These are phyloP conservation scores for Eubasilissa splendida DNA, from an alignment of 2,888 invertebrate genomes.

Conservation along the genomic window DNA sequence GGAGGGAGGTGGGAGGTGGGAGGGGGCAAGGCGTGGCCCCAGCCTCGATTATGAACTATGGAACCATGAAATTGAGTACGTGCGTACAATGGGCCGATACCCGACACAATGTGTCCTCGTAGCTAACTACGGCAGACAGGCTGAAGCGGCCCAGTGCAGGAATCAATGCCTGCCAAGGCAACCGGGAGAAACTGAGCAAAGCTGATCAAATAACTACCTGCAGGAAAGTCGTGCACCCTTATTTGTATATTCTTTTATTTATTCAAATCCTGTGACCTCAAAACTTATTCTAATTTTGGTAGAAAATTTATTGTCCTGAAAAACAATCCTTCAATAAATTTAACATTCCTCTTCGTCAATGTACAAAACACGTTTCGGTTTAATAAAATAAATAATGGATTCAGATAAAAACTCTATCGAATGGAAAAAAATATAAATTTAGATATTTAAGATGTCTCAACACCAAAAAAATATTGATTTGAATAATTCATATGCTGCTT, in stretches of 20 bases:
- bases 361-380: no score
- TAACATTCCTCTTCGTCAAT: no score
- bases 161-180: not conserved
- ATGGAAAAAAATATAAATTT: no score
- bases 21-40: not conserved
- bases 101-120: conserved; percentile 8
- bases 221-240: not conserved
- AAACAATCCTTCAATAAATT: not conserved
- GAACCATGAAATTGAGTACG: conserved; percentile 53
- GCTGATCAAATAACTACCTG: not conserved
- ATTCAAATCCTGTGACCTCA: no score
- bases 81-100: conserved; percentile 31
- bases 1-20: not conserved
- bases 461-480: no score
- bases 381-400: no score
- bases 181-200: not conserved
- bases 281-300: not conserved
- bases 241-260: no score
- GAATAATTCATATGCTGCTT: no score
- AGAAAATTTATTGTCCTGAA: not conserved
- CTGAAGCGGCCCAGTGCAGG: not conserved
- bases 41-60: conserved; percentile 48
- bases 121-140: conserved; percentile 15
- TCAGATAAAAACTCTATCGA: no score
- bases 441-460: no score